Base-by-base conservation (phyloP, 2,888 invertebrate species). In the Euzophera pinguis region DNA sequence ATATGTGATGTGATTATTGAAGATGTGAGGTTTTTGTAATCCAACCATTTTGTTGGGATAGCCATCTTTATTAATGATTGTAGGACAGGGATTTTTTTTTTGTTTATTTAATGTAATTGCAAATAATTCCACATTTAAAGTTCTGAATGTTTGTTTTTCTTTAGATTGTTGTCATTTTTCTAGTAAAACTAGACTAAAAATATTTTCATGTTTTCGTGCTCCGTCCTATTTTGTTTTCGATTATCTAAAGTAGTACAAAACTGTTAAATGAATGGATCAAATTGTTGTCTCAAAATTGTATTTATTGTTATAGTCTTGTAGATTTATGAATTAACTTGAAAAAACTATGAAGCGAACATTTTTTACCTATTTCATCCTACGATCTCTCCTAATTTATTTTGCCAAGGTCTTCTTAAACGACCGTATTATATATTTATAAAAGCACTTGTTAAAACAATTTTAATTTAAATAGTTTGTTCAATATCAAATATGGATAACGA, bases 281-380 rank as follows among this genome's bases (percentile, higher is more conserved):
- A 57, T 59, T 58, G 56, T 59, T 59, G 63, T 60, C 60, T 56
- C 59, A 60, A 60, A 55, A 50, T 47, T 41, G 53, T 54, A 51
- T 48, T 8, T 54, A 29, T 52, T 50, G 42, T 58, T 53, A 41
- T 51, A 49, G 41, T 41, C 47, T 42, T 53, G 32, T 54, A 53
- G 45, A 52, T 55, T 43, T 29, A 29, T 22, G 22, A 22, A 5
- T 22, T 22, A 22, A 22, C 3, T 22, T 27, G 50, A 13, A 13
- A 34, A 10, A 34, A 34, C 22, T 2, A 5, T 5, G 5, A 22
- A 22, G 22, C 22, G 22, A 22, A 22, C 22, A 22, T 22, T 22
- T 22, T 22, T n/a, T n/a, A n/a, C 22, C 5, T 22, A 22, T 22
- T 22, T 22, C 22, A 5, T 22, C 22, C 2, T 5, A 22, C 22